A percentile compares a stretch with the other conserved stretches of the same genome.
Conservation (phyloP, 37 sponge, comb jelly and placozoan species). For the Bolinopsis microptera region DNA sequence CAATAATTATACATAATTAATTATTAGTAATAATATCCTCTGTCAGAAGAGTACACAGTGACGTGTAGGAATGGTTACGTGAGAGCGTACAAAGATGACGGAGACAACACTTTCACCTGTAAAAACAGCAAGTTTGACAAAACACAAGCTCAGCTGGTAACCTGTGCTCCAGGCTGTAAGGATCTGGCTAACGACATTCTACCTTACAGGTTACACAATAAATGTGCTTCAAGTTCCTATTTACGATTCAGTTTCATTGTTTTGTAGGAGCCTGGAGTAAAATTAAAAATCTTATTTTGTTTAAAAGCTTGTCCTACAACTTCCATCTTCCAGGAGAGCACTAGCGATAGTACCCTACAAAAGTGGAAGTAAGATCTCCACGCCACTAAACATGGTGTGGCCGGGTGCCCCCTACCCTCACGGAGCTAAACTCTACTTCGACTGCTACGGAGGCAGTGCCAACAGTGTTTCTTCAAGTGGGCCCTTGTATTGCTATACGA, state of each 20-base stretch:
- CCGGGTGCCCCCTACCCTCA: slow-evolving; percentile 1
- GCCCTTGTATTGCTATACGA: not conserved
- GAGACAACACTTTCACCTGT: not conserved
- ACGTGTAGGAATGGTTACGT: not conserved
- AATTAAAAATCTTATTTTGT: too few relatives aligned
- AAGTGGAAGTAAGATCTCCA: not conserved
- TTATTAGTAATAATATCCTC: too few relatives aligned
- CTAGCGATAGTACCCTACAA: not conserved
- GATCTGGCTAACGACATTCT: not conserved
- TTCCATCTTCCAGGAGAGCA: not conserved
- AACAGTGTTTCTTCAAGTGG: not conserved
- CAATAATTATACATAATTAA: too few relatives aligned
- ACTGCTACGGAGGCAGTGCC: not conserved
- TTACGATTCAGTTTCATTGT: too few relatives aligned
- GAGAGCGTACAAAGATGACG: slow-evolving; percentile 16
- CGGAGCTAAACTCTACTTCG: slow-evolving; percentile 10
- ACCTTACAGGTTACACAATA: slow-evolving; percentile 13
- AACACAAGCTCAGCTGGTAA: not conserved
- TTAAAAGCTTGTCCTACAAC: too few relatives aligned
- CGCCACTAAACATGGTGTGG: not conserved
- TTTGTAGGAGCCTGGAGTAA: too few relatives aligned
- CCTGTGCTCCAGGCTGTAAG: slow-evolving; percentile 12
- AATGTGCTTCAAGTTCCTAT: too few relatives aligned
- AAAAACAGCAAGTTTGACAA: not conserved
- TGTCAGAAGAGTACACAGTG: not conserved